Evolutionary conservation across 1,140 invertebrate genomes (phyloP), one percentile per base, ranked within the genome.

Genomic region (Brachionus angularis): DNA sequence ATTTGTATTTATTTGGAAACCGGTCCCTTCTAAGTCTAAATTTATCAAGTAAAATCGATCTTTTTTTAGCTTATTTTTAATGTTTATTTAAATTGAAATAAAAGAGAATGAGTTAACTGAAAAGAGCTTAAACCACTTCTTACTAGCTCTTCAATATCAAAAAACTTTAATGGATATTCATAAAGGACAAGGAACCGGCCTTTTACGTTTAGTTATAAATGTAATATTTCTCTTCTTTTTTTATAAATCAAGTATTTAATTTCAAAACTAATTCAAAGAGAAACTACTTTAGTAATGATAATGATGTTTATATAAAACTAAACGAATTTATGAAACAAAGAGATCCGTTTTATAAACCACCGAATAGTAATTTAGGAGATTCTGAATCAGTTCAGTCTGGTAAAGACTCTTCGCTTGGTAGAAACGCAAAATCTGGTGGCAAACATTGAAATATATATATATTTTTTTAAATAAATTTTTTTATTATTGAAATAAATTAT

Each of bases 111-210:
- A 50, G 36, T 18, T 70, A 16, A 42, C 47, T 21, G 33, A 36
- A 42, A 50, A 29, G 14, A 29, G 67, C 44, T 27, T 70, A 27
- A 50, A 70, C 34, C 33, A 18, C 7, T 70, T 70, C 23, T 33
- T 70, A 29, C 12, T 44, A 23, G 67, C 67, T n/a, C 7, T 70
- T 14, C 31, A 27, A 50, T 52, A 53, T 23, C 67, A 70, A 44
- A 50, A 70, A 44, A 52, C 33, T 5, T 52, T 70, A 52, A 53
- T 70, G 42, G 62, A 67, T 33, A 5, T 47, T 21, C 62, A 67
- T 21, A 67, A 67, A 31, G 33, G 42, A 18, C 42, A 29, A 31
- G 62, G 62, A 7, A 67, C 62, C 1, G 62, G 62, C 1, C 62
- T 67, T 4, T 42, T 67, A 5, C 62, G 62, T 23, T 67, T 67